Conservation (phyloP, 2,797 vertebrate species). For the Fundulus diaphanus region DNA sequence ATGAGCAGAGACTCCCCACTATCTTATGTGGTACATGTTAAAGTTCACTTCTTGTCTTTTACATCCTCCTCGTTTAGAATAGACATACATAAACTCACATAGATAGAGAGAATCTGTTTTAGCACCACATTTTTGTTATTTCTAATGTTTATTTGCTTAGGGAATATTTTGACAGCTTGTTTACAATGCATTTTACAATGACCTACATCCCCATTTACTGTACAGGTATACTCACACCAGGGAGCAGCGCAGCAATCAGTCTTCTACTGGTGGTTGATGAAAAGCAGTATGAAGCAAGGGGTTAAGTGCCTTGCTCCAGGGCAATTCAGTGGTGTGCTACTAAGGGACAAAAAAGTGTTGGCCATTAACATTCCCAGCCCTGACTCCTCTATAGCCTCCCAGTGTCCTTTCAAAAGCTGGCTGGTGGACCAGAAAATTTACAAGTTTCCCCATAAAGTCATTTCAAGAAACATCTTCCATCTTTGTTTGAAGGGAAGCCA, state of each 20-base stretch:
- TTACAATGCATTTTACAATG: constrained; percentile 36
- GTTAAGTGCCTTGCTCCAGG: constrained; percentile 73
- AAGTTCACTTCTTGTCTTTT: constrained; percentile 8
- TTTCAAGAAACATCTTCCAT: constrained; percentile 12
- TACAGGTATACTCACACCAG: constrained; percentile 47
- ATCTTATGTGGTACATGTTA: constrained; percentile 15
- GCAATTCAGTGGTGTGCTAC: constrained; percentile 40
- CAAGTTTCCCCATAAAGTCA: constrained; percentile 11
- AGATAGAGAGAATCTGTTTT: constrained; percentile 3
- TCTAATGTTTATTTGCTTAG: constrained; percentile 52
- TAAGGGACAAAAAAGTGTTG: constrained; percentile 42
- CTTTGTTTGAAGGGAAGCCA: constrained; percentile 13
- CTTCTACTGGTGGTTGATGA: constrained; percentile 49
- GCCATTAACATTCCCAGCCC: constrained; percentile 43
- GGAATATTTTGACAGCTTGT: constrained; percentile 56
- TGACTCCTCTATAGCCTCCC: constrained; percentile 35
- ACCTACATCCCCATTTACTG: constrained; percentile 58
- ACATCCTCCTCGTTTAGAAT: constrained; percentile 1
- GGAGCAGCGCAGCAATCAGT: constrained; percentile 59
- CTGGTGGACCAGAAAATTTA: constrained; percentile 18
- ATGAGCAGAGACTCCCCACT: constrained; percentile 6
- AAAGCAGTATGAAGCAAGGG: constrained; percentile 58
- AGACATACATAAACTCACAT: neutral
- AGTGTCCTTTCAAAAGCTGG: constrained; percentile 30
- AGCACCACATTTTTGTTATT: constrained; percentile 36